These are phyloP conservation scores for Castor canadensis DNA, from an alignment of 2,113 vertebrate species.

Conservation along the genomic window DNA sequence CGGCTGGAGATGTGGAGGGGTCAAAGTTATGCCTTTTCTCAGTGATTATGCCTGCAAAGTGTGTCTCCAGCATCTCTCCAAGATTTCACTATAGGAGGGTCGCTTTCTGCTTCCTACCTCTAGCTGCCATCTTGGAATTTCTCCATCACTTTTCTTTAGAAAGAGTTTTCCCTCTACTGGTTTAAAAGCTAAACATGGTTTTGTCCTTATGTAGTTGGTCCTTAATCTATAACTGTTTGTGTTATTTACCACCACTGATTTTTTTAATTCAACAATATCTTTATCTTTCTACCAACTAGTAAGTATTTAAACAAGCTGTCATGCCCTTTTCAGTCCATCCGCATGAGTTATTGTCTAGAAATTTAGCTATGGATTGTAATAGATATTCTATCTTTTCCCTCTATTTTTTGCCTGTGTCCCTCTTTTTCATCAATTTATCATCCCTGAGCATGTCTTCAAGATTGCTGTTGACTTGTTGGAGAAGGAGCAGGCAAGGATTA, in stretches of 20 bases:
- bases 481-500: background rate
- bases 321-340: no score
- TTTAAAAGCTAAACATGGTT: conserved; percentile 26
- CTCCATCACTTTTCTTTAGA: background rate
- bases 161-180: background rate
- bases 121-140: no score
- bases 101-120: no score
- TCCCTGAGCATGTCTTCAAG: background rate
- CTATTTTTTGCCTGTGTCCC: background rate
- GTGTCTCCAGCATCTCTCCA: no score
- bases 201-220: background rate
- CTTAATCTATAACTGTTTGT: background rate
- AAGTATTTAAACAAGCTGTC: background rate
- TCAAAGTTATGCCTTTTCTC: no score
- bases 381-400: background rate
- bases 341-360: background rate
- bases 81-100: no score
- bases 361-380: background rate
- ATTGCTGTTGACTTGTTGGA: background rate
- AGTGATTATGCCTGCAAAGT: no score
- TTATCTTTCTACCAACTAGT: background rate
- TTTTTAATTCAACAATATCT: background rate
- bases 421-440: background rate
- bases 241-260: background rate
- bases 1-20: no score